Evolutionary conservation across 2,888 invertebrate genomes (phyloP).

Genomic region (Diaprepes abbreviatus): DNA sequence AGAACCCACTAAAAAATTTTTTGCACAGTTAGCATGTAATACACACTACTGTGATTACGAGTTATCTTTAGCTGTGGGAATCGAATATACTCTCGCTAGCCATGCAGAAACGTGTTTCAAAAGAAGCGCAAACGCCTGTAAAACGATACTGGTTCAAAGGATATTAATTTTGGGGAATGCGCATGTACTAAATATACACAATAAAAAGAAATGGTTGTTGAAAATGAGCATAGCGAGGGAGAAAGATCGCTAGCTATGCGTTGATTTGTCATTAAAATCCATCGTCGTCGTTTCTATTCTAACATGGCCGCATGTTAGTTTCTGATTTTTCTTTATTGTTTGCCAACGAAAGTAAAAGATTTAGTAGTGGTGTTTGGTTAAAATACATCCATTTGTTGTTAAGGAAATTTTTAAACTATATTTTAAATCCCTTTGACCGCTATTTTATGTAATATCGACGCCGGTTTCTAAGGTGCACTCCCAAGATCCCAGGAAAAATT

Average conservation of each 20-base stretch:
- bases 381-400: constrained; percentile 53
- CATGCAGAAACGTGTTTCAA: constrained; percentile 17
- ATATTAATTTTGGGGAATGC: constrained; percentile 23
- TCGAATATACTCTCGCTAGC: background rate
- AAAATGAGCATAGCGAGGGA: constrained; percentile 12
- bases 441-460: constrained; percentile 32
- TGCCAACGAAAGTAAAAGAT: constrained; percentile 74
- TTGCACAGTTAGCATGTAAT: background rate
- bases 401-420: constrained; percentile 25
- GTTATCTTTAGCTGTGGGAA: constrained; percentile 4
- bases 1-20: no score
- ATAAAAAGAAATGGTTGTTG: constrained; percentile 18
- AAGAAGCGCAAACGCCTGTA: constrained; percentile 26
- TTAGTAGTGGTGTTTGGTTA: constrained; percentile 70
- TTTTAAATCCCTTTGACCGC: constrained; percentile 21
- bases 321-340: constrained; percentile 84
- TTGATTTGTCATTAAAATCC: constrained; percentile 38
- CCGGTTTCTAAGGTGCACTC: constrained; percentile 45
- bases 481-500: constrained; percentile 33
- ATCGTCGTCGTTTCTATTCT: constrained; percentile 60
- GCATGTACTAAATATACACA: constrained; percentile 23
- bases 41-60: background rate
- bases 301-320: constrained; percentile 91
- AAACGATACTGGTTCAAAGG: background rate
- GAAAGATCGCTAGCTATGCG: constrained; percentile 24